Evolutionary conservation across 1,140 invertebrate genomes (phyloP).

Genomic region (Penaeus chinensis): DNA sequence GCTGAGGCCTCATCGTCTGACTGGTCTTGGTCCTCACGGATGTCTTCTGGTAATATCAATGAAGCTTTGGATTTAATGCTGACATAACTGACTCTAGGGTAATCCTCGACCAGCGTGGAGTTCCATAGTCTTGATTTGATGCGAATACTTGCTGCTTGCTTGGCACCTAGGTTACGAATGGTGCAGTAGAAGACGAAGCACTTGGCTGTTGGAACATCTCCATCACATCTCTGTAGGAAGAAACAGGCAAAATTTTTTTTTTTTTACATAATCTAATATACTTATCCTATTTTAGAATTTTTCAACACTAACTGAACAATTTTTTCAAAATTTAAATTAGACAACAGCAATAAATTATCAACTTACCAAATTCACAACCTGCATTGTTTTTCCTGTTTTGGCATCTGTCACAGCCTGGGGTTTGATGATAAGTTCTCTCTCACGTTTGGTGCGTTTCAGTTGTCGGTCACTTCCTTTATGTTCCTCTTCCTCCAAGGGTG

Average conservation of each 20-base stretch:
- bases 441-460: slow-evolving; percentile 72
- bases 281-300: neutral
- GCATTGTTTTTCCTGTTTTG: slow-evolving; percentile 77
- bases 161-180: slow-evolving; percentile 80
- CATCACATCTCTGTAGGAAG: slow-evolving; percentile 75
- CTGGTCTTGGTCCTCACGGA: slow-evolving; percentile 78
- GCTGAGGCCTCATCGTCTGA: slow-evolving; percentile 74
- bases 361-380: slow-evolving; percentile 82
- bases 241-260: slow-evolving; percentile 12
- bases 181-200: slow-evolving; percentile 87
- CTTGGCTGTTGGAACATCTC: slow-evolving; percentile 81
- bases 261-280: no score
- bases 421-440: slow-evolving; percentile 79
- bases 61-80: slow-evolving; percentile 82
- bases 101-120: slow-evolving; percentile 87
- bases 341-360: neutral
- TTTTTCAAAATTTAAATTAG: neutral
- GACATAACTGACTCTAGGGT: slow-evolving; percentile 85
- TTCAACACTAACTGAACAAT: neutral
- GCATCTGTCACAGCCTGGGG: slow-evolving; percentile 77
- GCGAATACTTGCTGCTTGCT: slow-evolving; percentile 81
- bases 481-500: slow-evolving; percentile 20
- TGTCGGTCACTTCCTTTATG: slow-evolving; percentile 26
- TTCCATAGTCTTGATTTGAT: slow-evolving; percentile 89
- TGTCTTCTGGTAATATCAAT: slow-evolving; percentile 79